Evolutionary conservation across 2,888 invertebrate genomes (phyloP).

Genomic region (Smittia aterrima): DNA sequence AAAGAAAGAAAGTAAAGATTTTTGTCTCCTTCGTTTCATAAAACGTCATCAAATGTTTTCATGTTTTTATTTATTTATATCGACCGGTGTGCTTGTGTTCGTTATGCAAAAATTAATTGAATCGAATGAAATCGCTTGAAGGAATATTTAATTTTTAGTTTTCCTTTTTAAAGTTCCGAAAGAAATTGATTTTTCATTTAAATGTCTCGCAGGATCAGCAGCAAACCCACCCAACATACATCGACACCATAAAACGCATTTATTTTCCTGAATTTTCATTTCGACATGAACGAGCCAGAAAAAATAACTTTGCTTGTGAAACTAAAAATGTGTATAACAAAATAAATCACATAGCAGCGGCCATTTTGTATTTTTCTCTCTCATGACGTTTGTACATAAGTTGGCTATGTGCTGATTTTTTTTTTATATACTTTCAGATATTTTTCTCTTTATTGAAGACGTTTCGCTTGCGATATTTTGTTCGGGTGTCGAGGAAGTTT

Average conservation of each 20-base stretch:
- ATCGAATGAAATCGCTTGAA: background rate
- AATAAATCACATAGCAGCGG: slow-evolving; percentile 41
- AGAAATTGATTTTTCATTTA: slow-evolving; percentile 26
- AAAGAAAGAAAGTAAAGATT: background rate
- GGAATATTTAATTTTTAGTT: slow-evolving; percentile 18
- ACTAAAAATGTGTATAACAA: slow-evolving; percentile 25
- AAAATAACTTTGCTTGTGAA: slow-evolving; percentile 38
- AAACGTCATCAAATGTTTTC: background rate
- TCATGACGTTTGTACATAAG: slow-evolving; percentile 40
- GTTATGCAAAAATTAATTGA: background rate
- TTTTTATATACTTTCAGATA: slow-evolving; percentile 24
- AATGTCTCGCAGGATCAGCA: background rate
- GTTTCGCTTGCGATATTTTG: slow-evolving; percentile 1
- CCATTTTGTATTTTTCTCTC: slow-evolving; percentile 42
- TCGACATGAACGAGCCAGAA: slow-evolving; percentile 25
- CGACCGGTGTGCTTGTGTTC: background rate
- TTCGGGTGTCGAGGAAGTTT: slow-evolving; percentile 2
- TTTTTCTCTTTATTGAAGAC: slow-evolving; percentile 16
- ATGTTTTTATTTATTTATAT: background rate
- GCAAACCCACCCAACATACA: slow-evolving; percentile 9
- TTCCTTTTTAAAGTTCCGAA: slow-evolving; percentile 31
- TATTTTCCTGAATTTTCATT: slow-evolving; percentile 39
- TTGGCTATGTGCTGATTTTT: slow-evolving; percentile 20
- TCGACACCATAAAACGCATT: slow-evolving; percentile 31
- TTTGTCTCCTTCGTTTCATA: too few relatives aligned